A percentile compares a stretch with the other conserved stretches of the same genome.
Evolutionary conservation across 2,797 vertebrate genomes (phyloP).

Genomic region (Crenuchus spilurus): DNA sequence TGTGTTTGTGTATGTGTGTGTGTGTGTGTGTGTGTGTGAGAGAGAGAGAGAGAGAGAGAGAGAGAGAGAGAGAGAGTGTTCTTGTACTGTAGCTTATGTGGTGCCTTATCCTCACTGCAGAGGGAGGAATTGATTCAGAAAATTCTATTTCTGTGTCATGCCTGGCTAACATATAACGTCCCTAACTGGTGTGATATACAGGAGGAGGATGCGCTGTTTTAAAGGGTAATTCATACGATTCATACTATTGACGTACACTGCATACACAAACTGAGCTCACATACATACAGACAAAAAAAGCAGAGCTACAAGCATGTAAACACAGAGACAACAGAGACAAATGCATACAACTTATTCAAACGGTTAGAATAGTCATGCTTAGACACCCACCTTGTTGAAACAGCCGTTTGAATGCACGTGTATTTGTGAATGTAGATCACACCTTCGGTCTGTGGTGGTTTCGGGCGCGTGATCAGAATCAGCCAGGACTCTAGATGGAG

Average conservation of each 20-base stretch:
- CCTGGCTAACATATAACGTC: constrained; percentile 42
- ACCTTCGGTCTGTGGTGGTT: no score
- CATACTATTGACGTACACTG: neutral
- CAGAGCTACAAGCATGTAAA: neutral
- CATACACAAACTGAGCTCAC: neutral
- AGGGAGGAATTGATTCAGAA: constrained; percentile 48
- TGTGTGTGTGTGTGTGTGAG: constrained; percentile 25
- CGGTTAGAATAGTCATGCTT: neutral
- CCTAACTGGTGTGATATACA: neutral
- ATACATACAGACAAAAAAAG: neutral
- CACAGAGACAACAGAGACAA: neutral
- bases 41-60: no score
- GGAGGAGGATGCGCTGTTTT: constrained; percentile 25
- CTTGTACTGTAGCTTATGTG: constrained; percentile 22
- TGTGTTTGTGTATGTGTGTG: constrained; percentile 33
- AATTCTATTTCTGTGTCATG: constrained; percentile 49
- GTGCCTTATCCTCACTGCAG: constrained; percentile 49
- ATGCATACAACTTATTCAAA: neutral
- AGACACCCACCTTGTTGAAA: neutral
- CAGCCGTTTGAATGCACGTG: neutral
- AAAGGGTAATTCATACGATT: constrained; percentile 19
- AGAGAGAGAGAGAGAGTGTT: no score
- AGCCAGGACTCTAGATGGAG: no score
- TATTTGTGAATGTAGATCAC: neutral
- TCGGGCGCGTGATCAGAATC: no score